Base-by-base conservation (phyloP, 2,797 vertebrate genomes). In the Tapirus indicus region DNA sequence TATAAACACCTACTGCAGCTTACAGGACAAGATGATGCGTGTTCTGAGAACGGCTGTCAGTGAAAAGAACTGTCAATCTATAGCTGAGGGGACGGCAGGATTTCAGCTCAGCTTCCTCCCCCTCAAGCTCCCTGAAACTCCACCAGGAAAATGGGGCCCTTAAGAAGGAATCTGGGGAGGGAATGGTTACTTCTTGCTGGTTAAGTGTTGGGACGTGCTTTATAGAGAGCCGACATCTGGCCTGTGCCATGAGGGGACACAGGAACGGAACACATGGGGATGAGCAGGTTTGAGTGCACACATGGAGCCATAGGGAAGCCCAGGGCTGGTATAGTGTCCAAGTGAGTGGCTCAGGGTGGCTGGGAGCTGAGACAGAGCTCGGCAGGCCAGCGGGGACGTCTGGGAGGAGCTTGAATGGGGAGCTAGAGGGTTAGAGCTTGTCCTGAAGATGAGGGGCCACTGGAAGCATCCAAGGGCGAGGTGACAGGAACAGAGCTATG, bases 231-330 rank as follows among this genome's bases (percentile, higher is more conserved):
- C 8, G 35, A 23, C 38, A 27, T 6, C 71, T 12, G n/a, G 54
- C 62, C 52, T 17, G 21, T 25, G 14, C 12, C 35, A 2, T 0
- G 35, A 27, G 23, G 54, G 27, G 35, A 47, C 4, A 16, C 18
- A 2, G n/a, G 58, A 13, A 5, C 21, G 4, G 8, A 32, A 20
- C n/a, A 29, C n/a, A 0, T 0, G 35, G 44, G 23, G 47, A 47
- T 47, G 47, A 6, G 11, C 47, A 47, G 47, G 47, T 7, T 47
- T 11, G 47, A 47, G 52, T 2, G 21, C 16, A 2, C 25, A 18
- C 18, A 20, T 47, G 47, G 7, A 10, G 7, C 17, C 14, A 0
- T 4, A 38, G 16, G 87, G 6, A 41, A 13, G 47, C 6, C 6
- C 4, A 32, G 21, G 21, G 69, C 38, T 1, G 14, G 52, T 1